phyloP scores from a whole-genome alignment of 2,113 vertebrate species.

The Vidua macroura region DNA sequence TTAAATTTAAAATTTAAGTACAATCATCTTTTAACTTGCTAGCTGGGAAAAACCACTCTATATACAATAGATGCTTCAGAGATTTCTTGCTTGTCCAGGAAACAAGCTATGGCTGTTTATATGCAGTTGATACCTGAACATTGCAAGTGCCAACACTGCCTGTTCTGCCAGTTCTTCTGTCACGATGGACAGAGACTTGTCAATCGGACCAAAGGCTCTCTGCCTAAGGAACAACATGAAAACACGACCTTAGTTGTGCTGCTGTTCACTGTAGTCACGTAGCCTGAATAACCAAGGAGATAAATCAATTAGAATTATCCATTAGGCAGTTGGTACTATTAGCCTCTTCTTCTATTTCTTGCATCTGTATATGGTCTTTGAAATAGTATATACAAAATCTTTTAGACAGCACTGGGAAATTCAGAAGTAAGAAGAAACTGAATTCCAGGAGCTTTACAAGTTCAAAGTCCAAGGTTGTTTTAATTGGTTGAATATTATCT shows the following conservation, averaged over 20 bases:
- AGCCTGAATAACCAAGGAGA: not conserved
- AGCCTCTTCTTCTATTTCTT: not conserved
- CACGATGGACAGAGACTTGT: not conserved
- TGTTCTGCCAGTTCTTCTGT: not conserved
- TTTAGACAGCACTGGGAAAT: not conserved
- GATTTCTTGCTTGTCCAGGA: not conserved
- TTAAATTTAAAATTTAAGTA: not conserved
- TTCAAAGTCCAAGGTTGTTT: not conserved
- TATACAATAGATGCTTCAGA: not conserved
- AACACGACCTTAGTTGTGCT: not conserved
- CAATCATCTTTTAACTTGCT: not conserved
- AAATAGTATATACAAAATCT: not conserved
- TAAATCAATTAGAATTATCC: not conserved
- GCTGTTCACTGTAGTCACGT: not conserved
- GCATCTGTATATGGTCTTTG: not conserved
- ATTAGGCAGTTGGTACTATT: not conserved
- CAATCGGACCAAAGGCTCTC: not conserved
- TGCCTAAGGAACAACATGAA: not conserved
- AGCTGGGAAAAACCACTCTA: not conserved
- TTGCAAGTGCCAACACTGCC: not conserved
- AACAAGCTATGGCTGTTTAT: constrained; percentile 1
- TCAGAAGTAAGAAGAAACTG: not conserved
- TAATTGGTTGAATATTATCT: not conserved
- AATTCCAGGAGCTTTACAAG: not conserved
- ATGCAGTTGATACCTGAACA: not conserved